Percentiles rank a stretch among this genome's conserved stretches.
These are phyloP conservation scores for Lagopus leucura DNA, from an alignment of 2,113 vertebrate genomes.

Conservation along the genomic window DNA sequence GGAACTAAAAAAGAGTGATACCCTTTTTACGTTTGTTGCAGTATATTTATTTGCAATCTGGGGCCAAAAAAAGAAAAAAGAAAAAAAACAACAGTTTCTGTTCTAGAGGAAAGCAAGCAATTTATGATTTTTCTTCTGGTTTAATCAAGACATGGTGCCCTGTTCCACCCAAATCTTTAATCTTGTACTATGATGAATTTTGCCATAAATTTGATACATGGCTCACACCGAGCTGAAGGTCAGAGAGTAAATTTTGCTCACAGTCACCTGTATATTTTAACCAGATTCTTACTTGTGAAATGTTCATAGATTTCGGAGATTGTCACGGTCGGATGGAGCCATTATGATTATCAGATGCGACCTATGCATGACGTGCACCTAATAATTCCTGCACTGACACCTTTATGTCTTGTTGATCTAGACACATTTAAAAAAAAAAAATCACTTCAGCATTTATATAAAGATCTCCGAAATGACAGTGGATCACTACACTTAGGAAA, in stretches of 20 bases:
- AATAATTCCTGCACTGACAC: background rate
- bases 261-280: background rate
- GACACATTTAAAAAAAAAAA: background rate
- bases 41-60: background rate
- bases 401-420: background rate
- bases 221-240: background rate
- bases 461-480: background rate
- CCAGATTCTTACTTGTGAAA: background rate
- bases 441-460: background rate
- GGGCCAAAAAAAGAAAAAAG: rapidly evolving
- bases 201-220: background rate
- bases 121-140: background rate
- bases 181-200: constrained; percentile 5
- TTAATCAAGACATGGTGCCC: constrained; percentile 4
- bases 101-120: background rate
- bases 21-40: background rate
- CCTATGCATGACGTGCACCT: background rate
- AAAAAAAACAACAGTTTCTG: background rate
- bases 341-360: background rate
- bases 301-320: background rate
- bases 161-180: background rate
- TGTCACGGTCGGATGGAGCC: background rate
- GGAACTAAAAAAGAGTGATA: background rate
- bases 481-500: background rate
- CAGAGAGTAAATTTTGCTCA: background rate